phyloP scores from a whole-genome alignment of 2,113 vertebrate species.

The Holacanthus passer region DNA sequence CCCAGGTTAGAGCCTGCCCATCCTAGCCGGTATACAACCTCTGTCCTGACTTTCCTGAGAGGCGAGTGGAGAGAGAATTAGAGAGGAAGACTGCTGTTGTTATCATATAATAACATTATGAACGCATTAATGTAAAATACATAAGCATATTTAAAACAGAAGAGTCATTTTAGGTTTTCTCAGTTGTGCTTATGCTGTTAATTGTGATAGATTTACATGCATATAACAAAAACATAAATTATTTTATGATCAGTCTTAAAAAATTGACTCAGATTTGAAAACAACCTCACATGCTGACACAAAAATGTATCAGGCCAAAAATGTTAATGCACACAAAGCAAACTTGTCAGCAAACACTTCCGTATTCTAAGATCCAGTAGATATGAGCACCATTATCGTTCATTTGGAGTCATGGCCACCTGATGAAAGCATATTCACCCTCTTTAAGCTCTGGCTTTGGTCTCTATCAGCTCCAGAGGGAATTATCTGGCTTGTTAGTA shows the following conservation, averaged over 20 bases:
- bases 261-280: background rate
- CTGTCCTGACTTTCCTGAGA: slow-evolving; percentile 14
- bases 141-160: background rate
- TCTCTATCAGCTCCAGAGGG: background rate
- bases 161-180: background rate
- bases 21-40: slow-evolving; percentile 15
- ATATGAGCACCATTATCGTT: too few species aligned
- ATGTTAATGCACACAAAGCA: background rate
- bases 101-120: background rate
- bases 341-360: too few species aligned
- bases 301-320: background rate
- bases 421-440: background rate
- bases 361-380: too few species aligned
- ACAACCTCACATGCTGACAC: background rate
- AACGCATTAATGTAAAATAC: background rate
- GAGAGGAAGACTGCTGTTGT: background rate
- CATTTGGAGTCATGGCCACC: background rate
- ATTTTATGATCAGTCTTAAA: background rate
- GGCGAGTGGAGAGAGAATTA: background rate
- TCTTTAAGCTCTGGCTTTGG: background rate
- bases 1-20: slow-evolving; percentile 33
- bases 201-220: background rate
- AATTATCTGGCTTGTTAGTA: too few species aligned
- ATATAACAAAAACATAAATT: background rate
- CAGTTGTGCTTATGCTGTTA: background rate